These are phyloP conservation scores for Morpho achilles DNA, from an alignment of 2,888 invertebrate genomes.

Conservation along the genomic window DNA sequence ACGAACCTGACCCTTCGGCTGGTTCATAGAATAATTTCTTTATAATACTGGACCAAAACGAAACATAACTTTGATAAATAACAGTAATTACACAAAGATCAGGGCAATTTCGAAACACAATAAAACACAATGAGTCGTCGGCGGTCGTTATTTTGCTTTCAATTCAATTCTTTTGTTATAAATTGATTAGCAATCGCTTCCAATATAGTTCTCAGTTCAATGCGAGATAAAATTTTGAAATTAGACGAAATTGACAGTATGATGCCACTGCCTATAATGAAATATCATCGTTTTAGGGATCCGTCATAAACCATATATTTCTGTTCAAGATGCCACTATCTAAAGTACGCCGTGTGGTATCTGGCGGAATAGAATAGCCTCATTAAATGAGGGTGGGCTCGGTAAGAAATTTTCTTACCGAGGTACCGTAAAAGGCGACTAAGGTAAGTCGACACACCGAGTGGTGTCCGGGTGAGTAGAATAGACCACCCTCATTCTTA, in stretches of 20 bases:
- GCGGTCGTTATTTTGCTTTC: not conserved
- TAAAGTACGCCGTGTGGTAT: too few relatives aligned
- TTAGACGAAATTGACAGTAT: constrained; percentile 12
- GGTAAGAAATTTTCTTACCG: too few relatives aligned
- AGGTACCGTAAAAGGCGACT: too few relatives aligned
- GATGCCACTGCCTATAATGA: not conserved
- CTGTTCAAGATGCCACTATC: too few relatives aligned
- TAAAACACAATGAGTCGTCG: constrained; percentile 8
- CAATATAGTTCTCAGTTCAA: constrained; percentile 11
- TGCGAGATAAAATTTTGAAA: constrained; percentile 7
- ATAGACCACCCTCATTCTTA: too few relatives aligned
- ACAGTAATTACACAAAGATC: constrained; percentile 1
- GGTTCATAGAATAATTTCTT: too few relatives aligned
- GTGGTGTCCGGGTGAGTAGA: too few relatives aligned
- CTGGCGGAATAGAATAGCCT: too few relatives aligned
- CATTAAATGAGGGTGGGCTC: too few relatives aligned
- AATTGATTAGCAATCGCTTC: constrained; percentile 17
- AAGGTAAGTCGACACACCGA: too few relatives aligned
- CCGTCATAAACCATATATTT: not conserved
- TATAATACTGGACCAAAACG: not conserved
- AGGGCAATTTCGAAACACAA: constrained; percentile 3
- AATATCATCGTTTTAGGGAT: not conserved
- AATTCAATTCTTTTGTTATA: constrained; percentile 20
- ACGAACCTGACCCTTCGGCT: too few relatives aligned
- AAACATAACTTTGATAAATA: not conserved